Evolutionary conservation across 1,140 invertebrate genomes (phyloP).

Genomic region (Anastrepha ludens): DNA sequence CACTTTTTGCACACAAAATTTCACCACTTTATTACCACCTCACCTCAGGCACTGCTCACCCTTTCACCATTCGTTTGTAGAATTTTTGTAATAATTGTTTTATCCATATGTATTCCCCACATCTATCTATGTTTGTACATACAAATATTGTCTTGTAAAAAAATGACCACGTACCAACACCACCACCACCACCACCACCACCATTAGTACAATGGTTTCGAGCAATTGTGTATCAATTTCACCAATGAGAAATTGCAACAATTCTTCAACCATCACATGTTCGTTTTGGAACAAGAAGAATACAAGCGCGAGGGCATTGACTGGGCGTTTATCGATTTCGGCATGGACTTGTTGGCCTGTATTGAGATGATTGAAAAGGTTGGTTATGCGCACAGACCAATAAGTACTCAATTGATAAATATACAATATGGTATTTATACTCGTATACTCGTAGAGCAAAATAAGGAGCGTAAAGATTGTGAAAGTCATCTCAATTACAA

Average conservation of each 20-base stretch:
- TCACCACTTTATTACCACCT: background rate
- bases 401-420: too few relatives aligned
- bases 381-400: conserved; percentile 66
- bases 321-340: conserved; percentile 98
- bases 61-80: background rate
- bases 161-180: background rate
- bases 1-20: background rate
- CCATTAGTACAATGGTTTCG: conserved; percentile 95
- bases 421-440: too few relatives aligned
- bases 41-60: background rate
- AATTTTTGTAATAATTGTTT: background rate
- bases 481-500: too few relatives aligned
- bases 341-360: conserved; percentile 97
- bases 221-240: conserved; percentile 99
- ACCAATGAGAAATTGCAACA: conserved; percentile 98
- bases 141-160: conserved; percentile 5
- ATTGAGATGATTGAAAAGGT: conserved; percentile 99
- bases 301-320: conserved; percentile 96
- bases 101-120: background rate
- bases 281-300: conserved; percentile 97
- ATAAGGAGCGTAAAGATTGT: too few relatives aligned
- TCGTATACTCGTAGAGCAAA: too few relatives aligned
- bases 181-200: background rate
- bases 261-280: conserved; percentile 99
- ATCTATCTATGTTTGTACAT: background rate